Evolutionary conservation across 2,888 invertebrate genomes (phyloP).

Genomic region (Cactoblastis cactorum): DNA sequence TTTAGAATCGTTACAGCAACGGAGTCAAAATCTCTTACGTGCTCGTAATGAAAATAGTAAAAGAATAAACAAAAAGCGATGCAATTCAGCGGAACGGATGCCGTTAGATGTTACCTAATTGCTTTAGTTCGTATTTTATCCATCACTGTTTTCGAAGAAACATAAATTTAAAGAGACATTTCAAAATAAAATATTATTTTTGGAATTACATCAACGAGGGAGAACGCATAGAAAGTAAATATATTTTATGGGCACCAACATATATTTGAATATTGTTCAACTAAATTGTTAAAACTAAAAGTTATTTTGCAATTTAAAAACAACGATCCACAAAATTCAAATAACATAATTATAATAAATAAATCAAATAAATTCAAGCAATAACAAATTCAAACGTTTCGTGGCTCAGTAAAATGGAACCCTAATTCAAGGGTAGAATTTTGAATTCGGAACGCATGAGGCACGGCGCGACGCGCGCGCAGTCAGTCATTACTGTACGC

Average conservation of each 20-base stretch:
- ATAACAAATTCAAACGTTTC: background rate
- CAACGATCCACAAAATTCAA: no score
- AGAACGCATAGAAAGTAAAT: no score
- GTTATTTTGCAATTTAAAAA: no score
- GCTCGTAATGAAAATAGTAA: background rate
- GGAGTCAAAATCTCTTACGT: background rate
- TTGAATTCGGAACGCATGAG: conserved; percentile 36
- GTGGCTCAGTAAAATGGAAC: conserved; percentile 10
- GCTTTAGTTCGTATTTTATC: background rate
- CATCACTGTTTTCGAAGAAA: no score
- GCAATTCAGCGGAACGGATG: background rate
- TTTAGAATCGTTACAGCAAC: background rate
- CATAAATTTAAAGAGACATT: no score
- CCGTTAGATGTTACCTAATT: background rate
- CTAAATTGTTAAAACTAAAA: no score
- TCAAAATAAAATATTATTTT: no score
- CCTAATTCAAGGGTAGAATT: conserved; percentile 36
- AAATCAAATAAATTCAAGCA: no score
- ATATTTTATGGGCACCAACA: no score
- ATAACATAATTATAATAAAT: no score
- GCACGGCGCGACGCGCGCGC: conserved; percentile 29
- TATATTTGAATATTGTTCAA: no score
- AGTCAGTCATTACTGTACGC: conserved; percentile 29
- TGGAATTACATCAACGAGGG: no score
- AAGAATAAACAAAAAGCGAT: background rate